phyloP scores from a whole-genome alignment of 2,888 invertebrate species.

The Clitarchus hookeri region DNA sequence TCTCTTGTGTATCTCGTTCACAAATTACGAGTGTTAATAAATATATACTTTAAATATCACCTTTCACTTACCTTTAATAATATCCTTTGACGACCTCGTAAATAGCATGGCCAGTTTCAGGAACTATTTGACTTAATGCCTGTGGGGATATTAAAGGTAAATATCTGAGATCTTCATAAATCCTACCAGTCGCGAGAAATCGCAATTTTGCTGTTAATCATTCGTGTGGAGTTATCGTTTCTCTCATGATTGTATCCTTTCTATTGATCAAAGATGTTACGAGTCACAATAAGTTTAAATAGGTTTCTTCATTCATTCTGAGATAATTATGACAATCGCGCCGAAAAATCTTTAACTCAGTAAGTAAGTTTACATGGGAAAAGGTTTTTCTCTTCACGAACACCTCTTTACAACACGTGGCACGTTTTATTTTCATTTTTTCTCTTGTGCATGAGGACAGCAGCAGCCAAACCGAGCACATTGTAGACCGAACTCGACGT shows the following conservation, averaged over 20 bases:
- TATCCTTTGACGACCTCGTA: no score
- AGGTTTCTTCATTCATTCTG: slow-evolving; percentile 3
- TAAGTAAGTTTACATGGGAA: slow-evolving; percentile 1
- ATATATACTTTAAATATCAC: no score
- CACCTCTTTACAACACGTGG: no score
- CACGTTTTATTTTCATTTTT: no score
- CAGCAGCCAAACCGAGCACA: no score
- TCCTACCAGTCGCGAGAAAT: slow-evolving; percentile 43
- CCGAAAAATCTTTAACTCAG: not conserved
- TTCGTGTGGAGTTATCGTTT: slow-evolving; percentile 47
- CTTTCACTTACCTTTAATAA: slow-evolving; percentile 41
- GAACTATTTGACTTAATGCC: slow-evolving; percentile 42
- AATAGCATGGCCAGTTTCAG: no score
- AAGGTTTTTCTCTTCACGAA: not conserved
- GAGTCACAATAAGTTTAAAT: not conserved
- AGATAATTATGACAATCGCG: not conserved
- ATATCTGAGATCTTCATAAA: slow-evolving; percentile 40
- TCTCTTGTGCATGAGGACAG: no score
- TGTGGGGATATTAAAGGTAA: slow-evolving; percentile 41
- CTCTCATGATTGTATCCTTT: slow-evolving; percentile 47
- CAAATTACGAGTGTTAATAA: no score
- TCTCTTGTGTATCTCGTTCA: no score
- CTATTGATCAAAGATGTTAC: slow-evolving; percentile 43
- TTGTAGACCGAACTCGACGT: no score
- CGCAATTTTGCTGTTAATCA: slow-evolving; percentile 45